Evolutionary conservation across 1,140 invertebrate genomes (phyloP), one percentile per base, ranked within the genome.

Genomic region (Lepeophtheirus salmonis): DNA sequence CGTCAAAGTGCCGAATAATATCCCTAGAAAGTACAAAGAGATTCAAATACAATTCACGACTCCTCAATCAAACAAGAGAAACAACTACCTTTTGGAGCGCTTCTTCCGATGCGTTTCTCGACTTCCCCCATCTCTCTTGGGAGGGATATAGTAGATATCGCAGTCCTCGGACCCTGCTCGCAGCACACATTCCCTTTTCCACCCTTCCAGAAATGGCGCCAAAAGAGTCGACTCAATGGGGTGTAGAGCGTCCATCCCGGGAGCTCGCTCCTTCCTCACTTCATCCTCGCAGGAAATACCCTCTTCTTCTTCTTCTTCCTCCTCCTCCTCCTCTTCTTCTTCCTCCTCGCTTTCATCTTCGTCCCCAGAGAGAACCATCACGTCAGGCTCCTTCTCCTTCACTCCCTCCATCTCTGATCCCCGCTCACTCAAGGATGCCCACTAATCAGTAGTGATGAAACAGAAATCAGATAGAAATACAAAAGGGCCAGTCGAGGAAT

Each of bases 111-210:
- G 17, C 2, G 59, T 22, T 22, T 61, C 59, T 3, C 59, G 17
- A n/a, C n/a, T 54, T 6, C 6, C 6, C n/a, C 51, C 24, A 13
- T 10, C 16, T 10, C 24, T 22, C 2, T 13, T n/a, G 2, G 55
- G 55, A 17, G 55, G 55, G 26, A 26, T 10, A n/a, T 57, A 57
- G 55, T 57, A 57, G 12, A 57, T 21, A 23, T 57, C 55, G 25
- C 26, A 57, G 16, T 26, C n/a, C 23, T 20, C 17, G 30, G 55
- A 21, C 10, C 23, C 22, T 16, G n/a, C 16, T 3, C 55, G 55
- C 13, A 24, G 17, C 20, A 57, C 55, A n/a, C 22, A 17, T 57
- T 57, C 55, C 14, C 55, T 17, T 1, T n/a, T 16, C 55, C 55
- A 57, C 1, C 55, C 55, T n/a, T 23, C 6, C 3, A 30, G 17